Evolutionary conservation across 2,888 invertebrate species (phyloP).

Genomic region (Eristalis pertinax): DNA sequence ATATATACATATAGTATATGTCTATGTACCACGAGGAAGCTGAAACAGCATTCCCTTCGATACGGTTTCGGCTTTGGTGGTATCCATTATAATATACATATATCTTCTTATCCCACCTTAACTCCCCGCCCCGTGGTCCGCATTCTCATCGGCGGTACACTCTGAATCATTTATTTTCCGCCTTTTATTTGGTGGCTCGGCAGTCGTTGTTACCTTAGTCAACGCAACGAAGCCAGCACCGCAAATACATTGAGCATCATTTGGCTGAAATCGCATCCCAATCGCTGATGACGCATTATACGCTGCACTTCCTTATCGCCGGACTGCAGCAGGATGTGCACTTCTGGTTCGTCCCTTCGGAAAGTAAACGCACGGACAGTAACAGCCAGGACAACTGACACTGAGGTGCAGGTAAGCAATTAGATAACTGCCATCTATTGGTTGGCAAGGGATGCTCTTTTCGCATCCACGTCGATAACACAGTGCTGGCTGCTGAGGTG

Average conservation of each 20-base stretch:
- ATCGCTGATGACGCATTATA: constrained; percentile 18
- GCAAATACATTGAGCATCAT: background rate
- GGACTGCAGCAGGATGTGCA: constrained; percentile 31
- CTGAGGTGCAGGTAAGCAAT: constrained; percentile 32
- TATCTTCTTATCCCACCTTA: constrained; percentile 8
- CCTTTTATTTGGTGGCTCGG: background rate
- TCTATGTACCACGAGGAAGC: constrained; percentile 2
- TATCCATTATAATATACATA: constrained; percentile 25
- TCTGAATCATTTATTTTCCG: constrained; percentile 5
- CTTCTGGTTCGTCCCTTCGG: constrained; percentile 37
- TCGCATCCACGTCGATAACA: constrained; percentile 57
- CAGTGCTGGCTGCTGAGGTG: constrained; percentile 41
- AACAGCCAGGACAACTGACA: constrained; percentile 27
- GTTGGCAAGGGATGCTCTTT: constrained; percentile 30
- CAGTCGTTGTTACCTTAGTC: background rate
- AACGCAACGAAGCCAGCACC: background rate
- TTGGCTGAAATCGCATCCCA: background rate
- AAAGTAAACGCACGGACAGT: constrained; percentile 1
- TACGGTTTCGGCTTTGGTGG: constrained; percentile 28
- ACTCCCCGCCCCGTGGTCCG: background rate
- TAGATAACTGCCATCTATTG: constrained; percentile 58
- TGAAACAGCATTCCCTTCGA: constrained; percentile 5
- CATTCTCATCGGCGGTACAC: background rate
- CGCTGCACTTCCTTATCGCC: constrained; percentile 52
- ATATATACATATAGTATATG: background rate